Evolutionary conservation across 2,888 invertebrate genomes (phyloP), one percentile per base, ranked within the genome.

Genomic region (Griposia aprilina): DNA sequence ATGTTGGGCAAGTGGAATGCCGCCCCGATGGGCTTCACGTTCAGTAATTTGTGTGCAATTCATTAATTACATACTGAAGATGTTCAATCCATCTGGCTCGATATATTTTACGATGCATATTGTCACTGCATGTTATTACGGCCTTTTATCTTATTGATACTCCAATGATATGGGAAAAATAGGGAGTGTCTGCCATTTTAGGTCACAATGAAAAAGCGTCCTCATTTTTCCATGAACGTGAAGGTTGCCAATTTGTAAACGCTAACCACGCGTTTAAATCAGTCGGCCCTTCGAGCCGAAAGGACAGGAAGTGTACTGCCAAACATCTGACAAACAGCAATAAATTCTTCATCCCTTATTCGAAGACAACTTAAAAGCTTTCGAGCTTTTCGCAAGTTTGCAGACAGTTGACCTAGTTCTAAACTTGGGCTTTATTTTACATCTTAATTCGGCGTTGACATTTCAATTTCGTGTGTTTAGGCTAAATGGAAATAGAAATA

Each of bases 201-300:
- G 77, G 87, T 74, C 81, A 72, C 76, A 82, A 86, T 87, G 86
- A 91, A 87, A 91, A 89, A 90, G 90, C 77, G 81, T 85, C 80
- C 81, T 86, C 86, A 88, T 87, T 89, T 88, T 81, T 88, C 82
- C 87, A 82, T 81, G 85, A 84, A 69, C 80, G 78, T 80, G 80
- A 88, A 89, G 88, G 87, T 82, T 85, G 76, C 71, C 90, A 90
- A 91, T 92, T 91, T 91, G 89, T 91, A 82, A 84, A 80, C 84
- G 79, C 74, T 87, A 84, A 85, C 87, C 86, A 86, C 73, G 74
- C 82, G 77, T 76, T 88, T 91, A 91, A 90, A 89, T 90, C 90
- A 89, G 83, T 74, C 83, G 82, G 73, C 79, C 83, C 79, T 79
- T 77, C 65, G 68, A 86, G 80, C 55, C 68, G 50, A 78, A 82